Evolutionary conservation across 2,888 invertebrate species (phyloP).

Genomic region (Hetaerina titia): DNA sequence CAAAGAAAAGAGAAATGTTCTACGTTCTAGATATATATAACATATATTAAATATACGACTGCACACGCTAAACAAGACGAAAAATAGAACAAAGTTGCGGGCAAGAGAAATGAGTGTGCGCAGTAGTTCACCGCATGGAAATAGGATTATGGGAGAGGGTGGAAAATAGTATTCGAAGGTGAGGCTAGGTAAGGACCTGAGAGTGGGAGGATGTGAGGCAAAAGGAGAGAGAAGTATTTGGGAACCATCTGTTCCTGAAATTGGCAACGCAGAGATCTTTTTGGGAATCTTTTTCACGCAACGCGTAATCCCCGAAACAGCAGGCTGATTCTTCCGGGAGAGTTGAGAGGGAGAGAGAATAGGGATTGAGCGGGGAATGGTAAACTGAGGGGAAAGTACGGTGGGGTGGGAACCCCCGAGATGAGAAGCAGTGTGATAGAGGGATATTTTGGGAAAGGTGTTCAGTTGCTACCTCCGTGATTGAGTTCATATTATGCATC

Average conservation of each 20-base stretch:
- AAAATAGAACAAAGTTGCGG: too few relatives aligned
- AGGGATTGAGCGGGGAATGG: not conserved
- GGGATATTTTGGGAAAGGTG: too few relatives aligned
- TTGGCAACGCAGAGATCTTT: constrained; percentile 1
- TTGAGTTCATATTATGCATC: too few relatives aligned
- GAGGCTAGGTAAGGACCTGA: not conserved
- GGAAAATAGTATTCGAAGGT: not conserved
- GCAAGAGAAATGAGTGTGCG: too few relatives aligned
- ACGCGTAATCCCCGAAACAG: constrained; percentile 36
- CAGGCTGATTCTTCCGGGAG: not conserved
- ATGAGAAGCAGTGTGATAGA: too few relatives aligned
- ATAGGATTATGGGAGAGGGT: not conserved
- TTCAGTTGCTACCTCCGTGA: too few relatives aligned
- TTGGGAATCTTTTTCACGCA: constrained; percentile 43
- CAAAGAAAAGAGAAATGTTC: too few relatives aligned
- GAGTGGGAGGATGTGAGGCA: not conserved
- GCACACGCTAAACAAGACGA: too few relatives aligned
- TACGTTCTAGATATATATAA: too few relatives aligned
- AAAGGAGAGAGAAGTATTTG: not conserved
- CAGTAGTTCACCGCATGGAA: too few relatives aligned
- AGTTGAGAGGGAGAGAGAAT: not conserved
- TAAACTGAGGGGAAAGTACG: not conserved
- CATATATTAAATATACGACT: too few relatives aligned
- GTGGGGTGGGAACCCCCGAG: too few relatives aligned
- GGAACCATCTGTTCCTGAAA: constrained; percentile 53